phyloP scores from a whole-genome alignment of 1,140 invertebrate species.

The Laupala kohalensis region DNA sequence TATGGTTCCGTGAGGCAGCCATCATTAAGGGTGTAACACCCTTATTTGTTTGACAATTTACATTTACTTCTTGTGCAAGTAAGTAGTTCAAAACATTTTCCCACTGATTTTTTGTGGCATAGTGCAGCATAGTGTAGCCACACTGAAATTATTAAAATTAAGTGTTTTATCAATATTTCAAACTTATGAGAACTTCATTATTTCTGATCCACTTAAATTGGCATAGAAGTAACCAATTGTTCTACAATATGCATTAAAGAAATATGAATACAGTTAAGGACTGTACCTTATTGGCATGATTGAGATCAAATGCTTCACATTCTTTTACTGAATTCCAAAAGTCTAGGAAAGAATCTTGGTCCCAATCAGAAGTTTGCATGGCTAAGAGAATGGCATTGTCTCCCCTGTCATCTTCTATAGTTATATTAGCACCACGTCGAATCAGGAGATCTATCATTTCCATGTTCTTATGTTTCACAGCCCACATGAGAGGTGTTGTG shows the following conservation, averaged over 20 bases:
- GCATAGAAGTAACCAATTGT: background rate
- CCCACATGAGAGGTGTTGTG: constrained; percentile 25
- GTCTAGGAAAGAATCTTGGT: constrained; percentile 24
- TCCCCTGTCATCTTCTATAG: constrained; percentile 22
- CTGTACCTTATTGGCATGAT: constrained; percentile 21
- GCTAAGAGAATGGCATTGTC: constrained; percentile 26
- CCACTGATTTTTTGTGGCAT: constrained; percentile 25
- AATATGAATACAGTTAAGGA: no score
- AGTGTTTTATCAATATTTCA: background rate
- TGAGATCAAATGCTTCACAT: constrained; percentile 19
- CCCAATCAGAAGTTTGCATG: constrained; percentile 23
- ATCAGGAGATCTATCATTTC: constrained; percentile 26
- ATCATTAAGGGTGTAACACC: constrained; percentile 26
- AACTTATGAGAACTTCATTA: background rate
- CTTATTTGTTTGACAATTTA: constrained; percentile 22
- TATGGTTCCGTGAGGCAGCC: constrained; percentile 23
- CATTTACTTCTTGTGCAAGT: constrained; percentile 19
- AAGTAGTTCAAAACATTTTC: constrained; percentile 21
- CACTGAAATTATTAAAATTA: constrained; percentile 8
- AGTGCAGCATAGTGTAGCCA: constrained; percentile 25
- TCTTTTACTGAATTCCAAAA: constrained; percentile 23
- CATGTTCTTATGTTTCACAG: constrained; percentile 24
- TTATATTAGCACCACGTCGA: constrained; percentile 24
- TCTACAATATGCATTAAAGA: background rate
- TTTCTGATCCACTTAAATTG: no score